These are phyloP conservation scores for Acanthococcus lagerstroemiae DNA, from an alignment of 2,888 invertebrate species.

Conservation along the genomic window DNA sequence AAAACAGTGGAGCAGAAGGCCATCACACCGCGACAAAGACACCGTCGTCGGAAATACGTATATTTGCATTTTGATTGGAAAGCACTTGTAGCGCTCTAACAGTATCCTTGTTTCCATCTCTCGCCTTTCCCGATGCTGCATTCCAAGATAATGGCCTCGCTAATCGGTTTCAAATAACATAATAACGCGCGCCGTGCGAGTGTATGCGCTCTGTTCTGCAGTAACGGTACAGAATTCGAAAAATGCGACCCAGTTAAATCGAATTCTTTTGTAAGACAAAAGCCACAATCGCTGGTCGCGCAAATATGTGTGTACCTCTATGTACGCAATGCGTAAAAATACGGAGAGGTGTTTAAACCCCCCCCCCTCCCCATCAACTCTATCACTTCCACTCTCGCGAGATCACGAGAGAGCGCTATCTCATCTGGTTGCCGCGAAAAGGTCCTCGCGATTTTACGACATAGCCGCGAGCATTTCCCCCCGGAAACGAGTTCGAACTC, in stretches of 20 bases:
- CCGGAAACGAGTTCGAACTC: no score
- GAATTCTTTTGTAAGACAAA: constrained; percentile 23
- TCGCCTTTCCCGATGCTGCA: constrained; percentile 1
- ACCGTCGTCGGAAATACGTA: neutral
- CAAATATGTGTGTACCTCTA: no score
- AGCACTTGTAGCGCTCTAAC: constrained; percentile 3
- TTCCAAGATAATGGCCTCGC: constrained; percentile 22
- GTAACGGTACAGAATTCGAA: neutral
- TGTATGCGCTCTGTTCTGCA: neutral
- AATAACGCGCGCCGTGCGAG: constrained; percentile 2
- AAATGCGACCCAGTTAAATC: constrained; percentile 20
- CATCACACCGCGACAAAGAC: no score
- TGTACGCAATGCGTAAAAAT: neutral
- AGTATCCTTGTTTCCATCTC: constrained; percentile 10
- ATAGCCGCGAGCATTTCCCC: no score
- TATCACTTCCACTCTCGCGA: no score
- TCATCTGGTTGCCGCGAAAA: no score
- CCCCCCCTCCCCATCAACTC: no score
- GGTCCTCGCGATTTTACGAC: no score
- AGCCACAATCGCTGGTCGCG: no score
- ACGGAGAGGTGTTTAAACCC: no score
- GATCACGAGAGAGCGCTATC: no score
- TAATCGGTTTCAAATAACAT: constrained; percentile 24
- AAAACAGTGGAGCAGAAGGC: no score
- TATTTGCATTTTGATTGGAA: neutral